Percentiles rank a stretch among this genome's conserved stretches.
phyloP scores from a whole-genome alignment of 2,888 invertebrate species.

The Eupelmus urozonus region DNA sequence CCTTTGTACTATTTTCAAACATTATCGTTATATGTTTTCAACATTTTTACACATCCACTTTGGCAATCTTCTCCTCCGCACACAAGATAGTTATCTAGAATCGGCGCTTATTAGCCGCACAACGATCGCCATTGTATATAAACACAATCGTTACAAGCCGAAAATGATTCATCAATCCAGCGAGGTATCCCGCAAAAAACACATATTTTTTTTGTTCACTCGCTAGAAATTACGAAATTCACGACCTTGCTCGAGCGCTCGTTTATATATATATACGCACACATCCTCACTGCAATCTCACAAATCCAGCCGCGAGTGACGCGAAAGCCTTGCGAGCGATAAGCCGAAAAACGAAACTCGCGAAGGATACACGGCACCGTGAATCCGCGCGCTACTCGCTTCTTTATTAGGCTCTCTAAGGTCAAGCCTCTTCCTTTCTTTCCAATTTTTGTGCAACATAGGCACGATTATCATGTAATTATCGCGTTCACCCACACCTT shows the following conservation, averaged over 20 bases:
- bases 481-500: not conserved
- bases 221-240: not conserved
- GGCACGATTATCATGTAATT: conserved; percentile 27
- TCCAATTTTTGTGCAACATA: conserved; percentile 16
- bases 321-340: not conserved
- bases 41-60: too few species aligned
- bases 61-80: too few species aligned
- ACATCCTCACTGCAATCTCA: not conserved
- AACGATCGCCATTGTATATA: too few species aligned
- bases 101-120: too few species aligned
- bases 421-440: too few species aligned
- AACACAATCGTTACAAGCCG: too few species aligned
- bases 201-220: not conserved
- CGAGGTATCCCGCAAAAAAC: too few species aligned
- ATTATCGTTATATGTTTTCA: too few species aligned
- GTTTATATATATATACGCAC: too few species aligned
- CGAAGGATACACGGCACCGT: conserved; percentile 23
- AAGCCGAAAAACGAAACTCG: not conserved
- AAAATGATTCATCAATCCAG: too few species aligned
- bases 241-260: not conserved
- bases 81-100: too few species aligned
- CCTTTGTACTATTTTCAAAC: too few species aligned
- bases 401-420: not conserved
- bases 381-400: not conserved
- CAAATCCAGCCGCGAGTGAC: not conserved